Percentiles rank a stretch among this genome's conserved stretches.
Conservation (phyloP, 1,140 invertebrate species). For the Pseudobourletiella spinata region DNA sequence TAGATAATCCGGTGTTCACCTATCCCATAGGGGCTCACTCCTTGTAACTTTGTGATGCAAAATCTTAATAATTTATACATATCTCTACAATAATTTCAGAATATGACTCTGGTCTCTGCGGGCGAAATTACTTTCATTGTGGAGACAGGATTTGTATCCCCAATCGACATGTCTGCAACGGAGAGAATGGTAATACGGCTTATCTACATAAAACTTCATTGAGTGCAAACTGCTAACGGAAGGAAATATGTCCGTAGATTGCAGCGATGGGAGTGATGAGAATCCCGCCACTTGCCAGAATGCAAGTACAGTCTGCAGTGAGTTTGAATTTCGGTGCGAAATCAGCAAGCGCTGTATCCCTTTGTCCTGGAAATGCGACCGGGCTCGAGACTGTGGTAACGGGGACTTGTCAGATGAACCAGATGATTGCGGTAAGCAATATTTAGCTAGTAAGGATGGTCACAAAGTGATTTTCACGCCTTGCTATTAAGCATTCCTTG, state of each 20-base stretch:
- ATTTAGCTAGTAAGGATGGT: neutral
- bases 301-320: conserved; percentile 36
- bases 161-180: conserved; percentile 45
- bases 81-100: neutral
- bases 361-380: conserved; percentile 38
- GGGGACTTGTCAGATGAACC: conserved; percentile 37
- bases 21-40: no score
- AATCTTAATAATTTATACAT: neutral
- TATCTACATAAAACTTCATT: neutral
- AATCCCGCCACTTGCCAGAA: conserved; percentile 39
- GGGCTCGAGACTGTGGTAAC: conserved; percentile 37
- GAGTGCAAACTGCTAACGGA: no score
- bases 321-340: conserved; percentile 42
- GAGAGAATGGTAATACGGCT: conserved; percentile 19
- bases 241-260: conserved; percentile 51
- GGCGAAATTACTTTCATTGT: conserved; percentile 46
- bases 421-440: conserved; percentile 38
- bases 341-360: conserved; percentile 41
- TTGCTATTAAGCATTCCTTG: no score
- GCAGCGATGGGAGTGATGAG: conserved; percentile 54
- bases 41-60: neutral
- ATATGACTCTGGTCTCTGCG: conserved; percentile 38
- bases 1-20: no score
- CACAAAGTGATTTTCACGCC: no score
- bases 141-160: conserved; percentile 47